These are phyloP conservation scores for Cetoscarus ocellatus DNA, from an alignment of 2,797 vertebrate genomes.

Conservation along the genomic window DNA sequence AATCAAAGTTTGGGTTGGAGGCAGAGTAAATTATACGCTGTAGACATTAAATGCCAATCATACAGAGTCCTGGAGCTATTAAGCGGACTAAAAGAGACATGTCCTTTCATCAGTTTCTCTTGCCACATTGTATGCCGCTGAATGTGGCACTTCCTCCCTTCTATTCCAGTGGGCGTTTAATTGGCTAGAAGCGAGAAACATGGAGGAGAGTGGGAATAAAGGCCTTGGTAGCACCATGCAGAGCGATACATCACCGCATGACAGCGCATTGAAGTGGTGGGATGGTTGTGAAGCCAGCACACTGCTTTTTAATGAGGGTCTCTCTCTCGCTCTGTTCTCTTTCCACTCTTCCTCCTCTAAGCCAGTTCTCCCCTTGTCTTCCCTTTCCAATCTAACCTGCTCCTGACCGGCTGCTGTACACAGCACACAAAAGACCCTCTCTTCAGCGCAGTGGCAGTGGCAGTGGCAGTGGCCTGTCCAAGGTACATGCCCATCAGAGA, in stretches of 20 bases:
- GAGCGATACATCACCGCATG: conserved; percentile 81
- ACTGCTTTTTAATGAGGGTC: conserved; percentile 80
- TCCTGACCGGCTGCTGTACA: conserved; percentile 35
- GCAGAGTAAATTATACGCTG: conserved; percentile 50
- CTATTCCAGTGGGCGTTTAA: conserved; percentile 80
- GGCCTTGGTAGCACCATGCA: conserved; percentile 74
- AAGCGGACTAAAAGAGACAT: conserved; percentile 73
- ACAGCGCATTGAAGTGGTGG: conserved; percentile 79
- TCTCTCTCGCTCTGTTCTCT: conserved; percentile 46
- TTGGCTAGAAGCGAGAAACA: conserved; percentile 78
- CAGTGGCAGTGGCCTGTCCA: conserved; percentile 17
- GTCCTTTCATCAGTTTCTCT: conserved; percentile 73
- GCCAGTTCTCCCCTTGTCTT: conserved; percentile 40
- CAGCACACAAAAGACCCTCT: conserved; percentile 14
- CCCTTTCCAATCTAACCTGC: conserved; percentile 13
- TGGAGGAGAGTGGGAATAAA: conserved; percentile 78
- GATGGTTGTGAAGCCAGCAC: conserved; percentile 74
- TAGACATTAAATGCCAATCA: conserved; percentile 71
- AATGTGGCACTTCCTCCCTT: conserved; percentile 68
- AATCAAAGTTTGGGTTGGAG: conserved; percentile 40
- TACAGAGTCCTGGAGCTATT: conserved; percentile 68
- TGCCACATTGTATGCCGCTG: conserved; percentile 64
- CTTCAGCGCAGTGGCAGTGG: not conserved
- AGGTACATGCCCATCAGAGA: conserved; percentile 43
- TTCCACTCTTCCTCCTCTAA: conserved; percentile 40